Evolutionary conservation across 2,113 vertebrate species (phyloP), one percentile per base, ranked within the genome.

Genomic region (Phodopus roborovskii): DNA sequence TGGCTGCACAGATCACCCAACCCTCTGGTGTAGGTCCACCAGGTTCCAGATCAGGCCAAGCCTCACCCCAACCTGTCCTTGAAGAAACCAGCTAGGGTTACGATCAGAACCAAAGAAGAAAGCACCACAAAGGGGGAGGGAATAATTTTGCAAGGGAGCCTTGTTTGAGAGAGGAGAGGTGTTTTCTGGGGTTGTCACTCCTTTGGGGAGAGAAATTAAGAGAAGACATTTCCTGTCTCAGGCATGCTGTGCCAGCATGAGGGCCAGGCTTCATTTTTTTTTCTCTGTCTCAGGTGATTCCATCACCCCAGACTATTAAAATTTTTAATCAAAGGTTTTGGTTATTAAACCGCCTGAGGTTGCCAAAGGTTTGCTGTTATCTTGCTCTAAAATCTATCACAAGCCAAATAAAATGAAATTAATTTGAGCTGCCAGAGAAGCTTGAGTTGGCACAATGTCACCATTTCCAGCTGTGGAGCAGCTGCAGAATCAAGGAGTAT

Each of bases 311-410:
- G 94, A 88, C 97, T 93, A 98, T 98, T 98, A 98, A 97, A 97
- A 97, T 92, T 98, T 98, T 98, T 98, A 98, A 99, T 99, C 98
- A 98, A 98, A 97, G 86, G 12, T 97, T 98, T 98, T 86, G 17
- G 96, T 98, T 98, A 98, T 98, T 98, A 98, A 98, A 97, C 91
- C 91, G 97, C 98, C 98, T 50, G 73, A 96, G 96, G 97, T 88
- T 98, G 98, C 98, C 98, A 98, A 95, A 96, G 95, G 92, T 97
- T 95, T 91, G 92, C 92, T 94, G 88, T 90, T 97, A 60, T 97
- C 90, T 60, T 16, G 79, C 71, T 75, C 96, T 97, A 97, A 97
- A 98, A 94, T 93, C 98, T 96, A 97, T 87, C 42, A 7, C 0
- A 1, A 91, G 83, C 95, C 96, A 96, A 96, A 97, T 88, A 97